A percentile compares a stretch with the other conserved stretches of the same genome.
Conservation (phyloP, 2,888 invertebrate species). For the Mallateleia sp. region DNA sequence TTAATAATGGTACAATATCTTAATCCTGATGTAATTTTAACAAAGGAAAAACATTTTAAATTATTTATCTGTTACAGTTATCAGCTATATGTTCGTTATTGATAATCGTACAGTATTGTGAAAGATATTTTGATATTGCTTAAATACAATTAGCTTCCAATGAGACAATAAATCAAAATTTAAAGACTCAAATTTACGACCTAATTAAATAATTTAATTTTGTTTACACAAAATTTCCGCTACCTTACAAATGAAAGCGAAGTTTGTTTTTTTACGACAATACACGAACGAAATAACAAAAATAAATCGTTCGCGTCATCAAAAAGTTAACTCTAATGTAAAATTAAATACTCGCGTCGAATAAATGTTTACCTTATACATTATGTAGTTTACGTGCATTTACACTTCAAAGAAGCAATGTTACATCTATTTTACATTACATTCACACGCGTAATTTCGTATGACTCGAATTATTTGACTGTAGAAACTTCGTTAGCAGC, state of each 20-base stretch:
- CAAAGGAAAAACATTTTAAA: background rate
- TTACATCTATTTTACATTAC: conserved; percentile 49
- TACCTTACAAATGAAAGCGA: too few relatives aligned
- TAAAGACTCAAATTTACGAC: background rate
- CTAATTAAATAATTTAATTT: background rate
- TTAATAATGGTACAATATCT: background rate
- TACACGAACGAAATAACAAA: too few relatives aligned
- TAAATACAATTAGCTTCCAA: too few relatives aligned
- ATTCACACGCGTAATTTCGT: conserved; percentile 29
- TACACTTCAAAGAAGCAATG: conserved; percentile 38
- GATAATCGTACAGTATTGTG: too few relatives aligned
- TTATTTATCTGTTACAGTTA: background rate
- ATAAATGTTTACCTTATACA: background rate
- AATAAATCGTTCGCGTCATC: background rate
- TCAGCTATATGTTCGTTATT: background rate
- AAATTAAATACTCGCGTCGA: conserved; percentile 29
- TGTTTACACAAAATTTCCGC: too few relatives aligned
- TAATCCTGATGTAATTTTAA: background rate
- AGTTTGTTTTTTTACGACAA: too few relatives aligned
- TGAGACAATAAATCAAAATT: background rate
- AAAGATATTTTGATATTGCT: too few relatives aligned
- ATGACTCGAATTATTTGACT: conserved; percentile 44
- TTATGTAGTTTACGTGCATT: conserved; percentile 19
- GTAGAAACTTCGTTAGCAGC: conserved; percentile 2
- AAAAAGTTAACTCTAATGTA: conserved; percentile 20